phyloP scores from a whole-genome alignment of 2,113 vertebrate species.

The Hippocampus barbouri region DNA sequence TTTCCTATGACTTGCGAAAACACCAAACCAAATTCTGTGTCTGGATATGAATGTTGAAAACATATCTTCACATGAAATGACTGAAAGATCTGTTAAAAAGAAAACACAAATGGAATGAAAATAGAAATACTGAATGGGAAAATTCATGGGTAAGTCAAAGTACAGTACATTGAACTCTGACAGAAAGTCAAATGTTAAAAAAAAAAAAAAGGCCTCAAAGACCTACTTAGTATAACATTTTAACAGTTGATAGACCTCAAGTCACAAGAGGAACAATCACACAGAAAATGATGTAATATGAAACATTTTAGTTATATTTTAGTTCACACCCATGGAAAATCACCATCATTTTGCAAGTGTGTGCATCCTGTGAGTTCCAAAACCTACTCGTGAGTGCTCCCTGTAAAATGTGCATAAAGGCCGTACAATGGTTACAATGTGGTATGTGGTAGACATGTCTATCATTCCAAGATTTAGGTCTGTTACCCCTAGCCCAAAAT shows the following conservation, averaged over 20 bases:
- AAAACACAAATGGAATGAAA: not conserved
- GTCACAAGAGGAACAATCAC: not conserved
- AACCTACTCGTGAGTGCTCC: no score
- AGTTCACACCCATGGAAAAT: no score
- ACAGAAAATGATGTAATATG: no score
- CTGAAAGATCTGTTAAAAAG: not conserved
- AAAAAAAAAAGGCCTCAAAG: not conserved
- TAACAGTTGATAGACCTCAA: not conserved
- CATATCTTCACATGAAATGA: not conserved
- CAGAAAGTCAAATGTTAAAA: not conserved
- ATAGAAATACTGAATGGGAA: not conserved
- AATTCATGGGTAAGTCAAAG: not conserved
- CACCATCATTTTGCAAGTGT: no score
- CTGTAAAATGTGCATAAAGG: no score
- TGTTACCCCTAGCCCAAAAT: no score
- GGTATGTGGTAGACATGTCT: no score
- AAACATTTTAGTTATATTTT: no score
- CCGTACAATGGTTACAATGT: no score
- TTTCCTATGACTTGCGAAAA: constrained; percentile 51
- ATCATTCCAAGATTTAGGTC: no score
- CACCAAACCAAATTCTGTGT: constrained; percentile 6
- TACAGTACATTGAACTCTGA: not conserved
- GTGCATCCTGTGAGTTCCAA: no score
- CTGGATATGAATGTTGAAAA: not conserved
- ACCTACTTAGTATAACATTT: no score